phyloP scores from a whole-genome alignment of 2,113 vertebrate genomes.

The Pelecanoides urinatrix region DNA sequence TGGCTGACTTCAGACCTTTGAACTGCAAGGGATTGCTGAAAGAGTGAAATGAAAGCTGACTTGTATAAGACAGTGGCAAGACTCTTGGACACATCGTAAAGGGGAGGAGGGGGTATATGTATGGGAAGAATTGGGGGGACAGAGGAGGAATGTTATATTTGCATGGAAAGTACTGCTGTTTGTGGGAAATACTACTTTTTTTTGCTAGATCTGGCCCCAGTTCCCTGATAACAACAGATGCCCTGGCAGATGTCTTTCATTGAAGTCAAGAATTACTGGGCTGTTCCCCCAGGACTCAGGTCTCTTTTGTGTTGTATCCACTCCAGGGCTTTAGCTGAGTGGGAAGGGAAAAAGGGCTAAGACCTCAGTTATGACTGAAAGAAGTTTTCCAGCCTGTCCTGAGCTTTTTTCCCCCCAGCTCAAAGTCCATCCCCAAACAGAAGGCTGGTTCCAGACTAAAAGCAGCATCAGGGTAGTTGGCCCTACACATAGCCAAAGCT shows the following conservation, averaged over 20 bases:
- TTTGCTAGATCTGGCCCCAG: background rate
- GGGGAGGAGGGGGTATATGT: background rate
- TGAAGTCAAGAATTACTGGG: background rate
- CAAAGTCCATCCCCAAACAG: background rate
- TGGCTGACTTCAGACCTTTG: slow-evolving; percentile 2
- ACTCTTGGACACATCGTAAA: background rate
- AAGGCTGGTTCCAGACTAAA: background rate
- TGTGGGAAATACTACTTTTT: background rate
- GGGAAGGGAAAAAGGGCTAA: background rate
- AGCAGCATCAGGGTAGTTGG: background rate
- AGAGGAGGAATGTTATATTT: background rate
- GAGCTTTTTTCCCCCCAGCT: background rate
- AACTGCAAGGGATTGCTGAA: background rate
- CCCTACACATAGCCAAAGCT: background rate
- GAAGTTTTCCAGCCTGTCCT: background rate
- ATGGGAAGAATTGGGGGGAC: background rate
- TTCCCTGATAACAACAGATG: background rate
- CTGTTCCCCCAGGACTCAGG: fast-evolving
- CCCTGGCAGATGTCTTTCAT: background rate
- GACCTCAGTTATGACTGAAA: background rate
- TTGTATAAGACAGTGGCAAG: background rate
- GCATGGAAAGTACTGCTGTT: background rate
- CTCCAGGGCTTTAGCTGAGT: background rate
- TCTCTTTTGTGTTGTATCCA: background rate
- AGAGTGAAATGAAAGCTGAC: background rate